phyloP scores from a whole-genome alignment of 2,113 vertebrate genomes.

The Peromyscus leucopus region DNA sequence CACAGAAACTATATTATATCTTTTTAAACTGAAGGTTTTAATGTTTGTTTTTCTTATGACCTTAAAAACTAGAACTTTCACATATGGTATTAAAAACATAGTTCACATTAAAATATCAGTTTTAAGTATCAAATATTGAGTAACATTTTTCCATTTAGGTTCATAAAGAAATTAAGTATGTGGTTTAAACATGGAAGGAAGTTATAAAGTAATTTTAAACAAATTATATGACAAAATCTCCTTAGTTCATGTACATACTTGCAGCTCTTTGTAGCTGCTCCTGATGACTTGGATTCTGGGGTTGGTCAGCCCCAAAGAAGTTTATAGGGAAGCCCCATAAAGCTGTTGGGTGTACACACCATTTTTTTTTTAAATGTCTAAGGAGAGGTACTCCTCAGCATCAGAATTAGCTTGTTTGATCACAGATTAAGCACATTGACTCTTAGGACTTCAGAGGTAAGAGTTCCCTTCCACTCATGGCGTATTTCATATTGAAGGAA shows the following conservation, averaged over 20 bases:
- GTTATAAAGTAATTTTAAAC: slow-evolving; percentile 14
- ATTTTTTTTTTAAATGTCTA: background rate
- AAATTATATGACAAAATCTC: slow-evolving; percentile 31
- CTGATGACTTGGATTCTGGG: background rate
- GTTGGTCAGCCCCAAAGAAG: background rate
- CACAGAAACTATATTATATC: background rate
- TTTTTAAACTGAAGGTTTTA: slow-evolving; percentile 21
- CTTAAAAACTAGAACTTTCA: slow-evolving; percentile 46
- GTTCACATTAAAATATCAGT: slow-evolving; percentile 45
- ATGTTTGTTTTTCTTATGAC: slow-evolving; percentile 4
- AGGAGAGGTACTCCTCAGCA: slow-evolving; percentile 70
- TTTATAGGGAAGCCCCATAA: slow-evolving; percentile 33
- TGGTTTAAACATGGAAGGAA: background rate
- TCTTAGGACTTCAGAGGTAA: slow-evolving; percentile 80
- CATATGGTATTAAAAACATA: slow-evolving; percentile 26
- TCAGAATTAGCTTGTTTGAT: slow-evolving; percentile 74
- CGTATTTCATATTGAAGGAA: slow-evolving; percentile 69
- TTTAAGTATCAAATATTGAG: slow-evolving; percentile 29
- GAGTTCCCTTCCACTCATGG: slow-evolving; percentile 58
- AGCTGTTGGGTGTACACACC: slow-evolving; percentile 27
- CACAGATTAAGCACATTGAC: slow-evolving; percentile 65
- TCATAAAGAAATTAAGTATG: background rate
- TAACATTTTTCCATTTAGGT: slow-evolving; percentile 37
- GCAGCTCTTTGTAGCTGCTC: slow-evolving; percentile 37
- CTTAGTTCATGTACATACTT: slow-evolving; percentile 40